Base-by-base conservation (phyloP, 1,140 invertebrate species). In the Meloidogyne floridensis region DNA sequence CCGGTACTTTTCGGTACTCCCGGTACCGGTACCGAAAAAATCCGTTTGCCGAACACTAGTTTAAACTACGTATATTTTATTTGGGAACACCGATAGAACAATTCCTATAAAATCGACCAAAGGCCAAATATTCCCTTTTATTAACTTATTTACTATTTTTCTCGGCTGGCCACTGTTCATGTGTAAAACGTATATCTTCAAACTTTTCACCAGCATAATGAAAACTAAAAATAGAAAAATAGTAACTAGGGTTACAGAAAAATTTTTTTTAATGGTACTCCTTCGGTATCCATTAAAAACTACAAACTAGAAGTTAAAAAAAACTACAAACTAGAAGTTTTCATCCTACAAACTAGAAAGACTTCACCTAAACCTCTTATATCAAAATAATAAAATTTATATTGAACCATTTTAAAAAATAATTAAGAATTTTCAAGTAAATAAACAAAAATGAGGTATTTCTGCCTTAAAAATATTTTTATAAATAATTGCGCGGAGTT, bases 301-400 rank as follows among this genome's bases (percentile, higher is more conserved):
- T 20, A 20, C 20, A 20, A 20, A 20, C 20, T 20, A 20, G 20
- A 20, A 20, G 20, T 20, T 20, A 4, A 59, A 59, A 47, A 5
- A 47, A 47, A 47, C 43, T 47, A 47, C 43, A 47, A 20, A 20
- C 20, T 20, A 20, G 20, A 20, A 20, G 20, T 20, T 20, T 20
- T 20, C 20, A 20, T 20, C 20, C 20, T 20, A 13, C 82, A 32
- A 53, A 82, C 15, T 47, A 80, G 53, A 8, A 82, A 72, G 8
- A 80, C 18, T 56, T 82, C 81, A n/a, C 56, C 80, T 1, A 13
- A 18, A 59, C 80, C 81, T 32, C 81, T 56, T 0, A 65, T 10
- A 59, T 70, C 80, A 15, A 82, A 82, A 43, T 82, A 82, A 18
- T 43, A 72, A 5, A 82, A 18, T 73, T 82, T 82, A 56, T 83